Percentiles rank a stretch among this genome's conserved stretches.
These are phyloP conservation scores for Drosophila mojavensis DNA, from an alignment of 1,140 invertebrate genomes.

Conservation along the genomic window DNA sequence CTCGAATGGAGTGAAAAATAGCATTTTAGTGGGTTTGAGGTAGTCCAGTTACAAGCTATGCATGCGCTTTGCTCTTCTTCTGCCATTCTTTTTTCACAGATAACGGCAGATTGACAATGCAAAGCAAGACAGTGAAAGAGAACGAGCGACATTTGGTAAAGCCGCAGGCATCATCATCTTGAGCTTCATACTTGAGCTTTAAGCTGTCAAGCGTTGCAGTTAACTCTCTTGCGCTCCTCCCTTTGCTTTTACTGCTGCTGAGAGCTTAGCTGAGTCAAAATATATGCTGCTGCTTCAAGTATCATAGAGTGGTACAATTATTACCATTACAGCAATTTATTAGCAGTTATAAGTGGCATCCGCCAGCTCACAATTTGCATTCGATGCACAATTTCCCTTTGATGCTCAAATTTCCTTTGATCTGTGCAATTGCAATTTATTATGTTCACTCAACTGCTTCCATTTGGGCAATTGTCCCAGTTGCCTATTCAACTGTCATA, in stretches of 20 bases:
- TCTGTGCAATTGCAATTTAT: too few species aligned
- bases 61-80: background rate
- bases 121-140: slow-evolving; percentile 18
- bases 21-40: slow-evolving; percentile 66
- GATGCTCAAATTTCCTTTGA: too few species aligned
- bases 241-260: background rate
- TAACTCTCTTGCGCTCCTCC: background rate
- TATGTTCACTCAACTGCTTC: background rate
- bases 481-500: background rate
- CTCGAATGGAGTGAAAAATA: slow-evolving; percentile 81
- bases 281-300: background rate
- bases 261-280: background rate
- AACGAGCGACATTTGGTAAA: background rate
- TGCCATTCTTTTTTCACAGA: slow-evolving; percentile 17
- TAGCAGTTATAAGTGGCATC: background rate
- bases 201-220: slow-evolving; percentile 53
- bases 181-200: slow-evolving; percentile 46
- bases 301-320: background rate
- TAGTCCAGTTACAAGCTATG: slow-evolving; percentile 15
- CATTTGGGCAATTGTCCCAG: background rate
- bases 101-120: slow-evolving; percentile 58
- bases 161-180: slow-evolving; percentile 41
- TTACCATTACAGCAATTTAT: background rate
- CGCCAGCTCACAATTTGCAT: too few species aligned
- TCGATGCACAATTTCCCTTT: too few species aligned